Conservation (phyloP, 2,113 vertebrate species). For the Menura novaehollandiae region DNA sequence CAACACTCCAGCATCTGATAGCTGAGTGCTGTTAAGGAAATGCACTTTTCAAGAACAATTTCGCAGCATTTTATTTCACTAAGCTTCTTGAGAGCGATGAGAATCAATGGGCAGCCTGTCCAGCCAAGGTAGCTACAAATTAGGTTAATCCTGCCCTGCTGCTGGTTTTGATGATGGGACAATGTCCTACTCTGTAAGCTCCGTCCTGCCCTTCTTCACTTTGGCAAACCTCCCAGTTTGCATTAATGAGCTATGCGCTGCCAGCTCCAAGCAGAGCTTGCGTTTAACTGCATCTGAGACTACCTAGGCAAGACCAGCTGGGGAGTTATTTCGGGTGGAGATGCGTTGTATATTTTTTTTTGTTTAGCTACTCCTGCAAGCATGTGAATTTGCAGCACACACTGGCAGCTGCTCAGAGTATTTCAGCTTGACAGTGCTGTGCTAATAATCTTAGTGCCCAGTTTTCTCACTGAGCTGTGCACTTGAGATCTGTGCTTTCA, state of each 20-base stretch:
- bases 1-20: fast-evolving
- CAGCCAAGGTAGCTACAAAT: background rate
- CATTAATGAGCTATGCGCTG: background rate
- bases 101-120: background rate
- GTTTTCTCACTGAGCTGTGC: background rate
- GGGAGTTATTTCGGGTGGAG: background rate
- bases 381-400: fast-evolving
- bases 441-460: background rate
- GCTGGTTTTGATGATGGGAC: background rate
- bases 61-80: background rate
- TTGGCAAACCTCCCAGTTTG: background rate
- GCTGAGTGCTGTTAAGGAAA: background rate
- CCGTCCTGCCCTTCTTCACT: background rate
- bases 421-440: background rate
- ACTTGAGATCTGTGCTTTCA: background rate
- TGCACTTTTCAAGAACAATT: background rate
- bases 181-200: background rate
- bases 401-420: background rate
- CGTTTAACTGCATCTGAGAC: fast-evolving
- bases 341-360: background rate
- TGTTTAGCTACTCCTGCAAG: background rate
- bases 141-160: background rate
- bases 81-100: fast-evolving
- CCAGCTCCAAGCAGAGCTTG: background rate
- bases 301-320: background rate